These are phyloP conservation scores for Calyptomena viridis DNA, from an alignment of 2,113 vertebrate species.

Conservation along the genomic window DNA sequence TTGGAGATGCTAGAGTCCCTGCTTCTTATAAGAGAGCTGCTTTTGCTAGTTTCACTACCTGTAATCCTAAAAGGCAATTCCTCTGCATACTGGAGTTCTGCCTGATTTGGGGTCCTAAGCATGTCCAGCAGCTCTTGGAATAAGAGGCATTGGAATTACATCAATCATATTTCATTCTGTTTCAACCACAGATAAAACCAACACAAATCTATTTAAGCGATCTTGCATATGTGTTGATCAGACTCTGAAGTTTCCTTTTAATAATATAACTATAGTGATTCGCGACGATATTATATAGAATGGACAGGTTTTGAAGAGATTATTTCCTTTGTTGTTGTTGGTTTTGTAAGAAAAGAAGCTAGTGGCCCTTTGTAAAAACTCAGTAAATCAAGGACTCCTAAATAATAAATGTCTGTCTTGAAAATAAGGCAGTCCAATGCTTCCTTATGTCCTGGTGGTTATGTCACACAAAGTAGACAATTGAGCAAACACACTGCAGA, in stretches of 20 bases:
- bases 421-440: neutral
- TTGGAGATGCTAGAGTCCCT: neutral
- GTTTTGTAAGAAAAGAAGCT: neutral
- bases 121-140: neutral
- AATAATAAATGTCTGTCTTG: neutral
- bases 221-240: neutral
- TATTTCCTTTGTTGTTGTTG: neutral
- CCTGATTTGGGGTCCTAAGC: neutral
- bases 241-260: neutral
- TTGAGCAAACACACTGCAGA: neutral
- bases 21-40: neutral
- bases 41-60: neutral
- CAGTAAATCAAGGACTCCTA: neutral
- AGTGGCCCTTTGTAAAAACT: neutral
- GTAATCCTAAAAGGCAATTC: neutral
- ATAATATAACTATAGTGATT: neutral
- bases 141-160: neutral
- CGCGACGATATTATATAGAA: rapidly evolving
- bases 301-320: neutral
- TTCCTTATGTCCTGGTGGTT: neutral
- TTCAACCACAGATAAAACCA: neutral
- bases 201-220: neutral
- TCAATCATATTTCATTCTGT: neutral
- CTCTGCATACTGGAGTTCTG: neutral
- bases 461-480: neutral